Conservation (phyloP, 1,140 invertebrate genomes). For the Anoplolepis gracilipes region DNA sequence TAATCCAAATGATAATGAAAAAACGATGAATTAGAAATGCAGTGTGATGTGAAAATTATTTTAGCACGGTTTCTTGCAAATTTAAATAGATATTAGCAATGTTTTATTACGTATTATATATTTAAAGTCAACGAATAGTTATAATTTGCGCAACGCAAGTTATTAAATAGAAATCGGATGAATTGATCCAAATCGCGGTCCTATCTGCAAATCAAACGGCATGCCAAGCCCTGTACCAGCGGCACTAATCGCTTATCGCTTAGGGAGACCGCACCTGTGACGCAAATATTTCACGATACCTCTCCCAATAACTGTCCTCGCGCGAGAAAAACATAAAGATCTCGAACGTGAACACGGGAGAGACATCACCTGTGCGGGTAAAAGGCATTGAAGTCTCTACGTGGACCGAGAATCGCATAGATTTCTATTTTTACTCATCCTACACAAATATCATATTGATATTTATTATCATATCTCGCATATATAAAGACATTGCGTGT, state of each 20-base stretch:
- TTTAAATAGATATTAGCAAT: background rate
- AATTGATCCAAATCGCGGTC: background rate
- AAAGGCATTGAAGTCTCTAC: constrained; percentile 35
- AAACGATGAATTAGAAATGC: background rate
- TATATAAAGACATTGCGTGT: background rate
- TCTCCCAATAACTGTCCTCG: background rate
- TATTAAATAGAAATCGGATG: background rate
- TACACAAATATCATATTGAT: background rate
- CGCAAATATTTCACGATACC: background rate
- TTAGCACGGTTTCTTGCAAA: background rate
- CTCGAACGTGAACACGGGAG: background rate
- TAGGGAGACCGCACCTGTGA: constrained; percentile 21
- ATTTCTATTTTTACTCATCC: background rate
- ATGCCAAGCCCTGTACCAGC: background rate
- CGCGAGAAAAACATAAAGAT: background rate
- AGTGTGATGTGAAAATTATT: constrained; percentile 3
- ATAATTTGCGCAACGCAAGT: background rate
- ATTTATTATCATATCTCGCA: background rate
- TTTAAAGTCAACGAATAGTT: background rate
- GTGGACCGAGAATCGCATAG: background rate
- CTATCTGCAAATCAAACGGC: background rate
- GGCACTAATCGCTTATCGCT: constrained; percentile 41
- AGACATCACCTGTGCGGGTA: background rate
- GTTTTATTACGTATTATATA: background rate
- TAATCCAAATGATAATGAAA: background rate